Evolutionary conservation across 2,797 vertebrate species (phyloP), one percentile per base, ranked within the genome.

Genomic region (Salarias fasciatus): DNA sequence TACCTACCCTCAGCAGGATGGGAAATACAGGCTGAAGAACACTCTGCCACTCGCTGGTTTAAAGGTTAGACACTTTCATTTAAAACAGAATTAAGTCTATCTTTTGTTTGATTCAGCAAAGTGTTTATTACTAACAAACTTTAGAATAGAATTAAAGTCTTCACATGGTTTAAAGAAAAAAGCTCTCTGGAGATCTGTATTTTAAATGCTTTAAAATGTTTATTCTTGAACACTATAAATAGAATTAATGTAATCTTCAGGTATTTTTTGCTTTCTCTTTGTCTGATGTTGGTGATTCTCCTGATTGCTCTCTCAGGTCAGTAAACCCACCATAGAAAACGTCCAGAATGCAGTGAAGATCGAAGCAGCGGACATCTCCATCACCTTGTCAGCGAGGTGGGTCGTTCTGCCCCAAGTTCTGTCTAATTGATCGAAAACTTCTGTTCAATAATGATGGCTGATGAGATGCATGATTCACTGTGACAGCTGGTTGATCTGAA

Each of bases 1-100:
- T 82, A 98, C 97, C 0, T 97, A 94, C 76, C 96, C 97, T 44
- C 95, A 98, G 88, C 98, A 98, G 87, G 95, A 97, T 7, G 96
- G 97, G 31, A 99, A 97, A 89, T 99, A 97, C 86, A 91, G 89
- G 71, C 92, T 99, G 75, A 98, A 95, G 85, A 96, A 94, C 67
- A 94, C 93, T 0, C 88, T 98, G 73, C 61, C 89, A 0, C 92
- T 99, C 55, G 91, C 93, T 57, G 92, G 88, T 51, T 91, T 99
- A 90, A 96, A 96, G 96, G 97, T 98, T 89, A 48, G 72, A 37
- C 12, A 37, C 12, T 37, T 24, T 24, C 18, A 2, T 24, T 24
- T n/a, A n/a, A n/a, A n/a, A n/a, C n/a, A n/a, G n/a, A n/a, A n/a
- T n/a, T n/a, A n/a, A n/a, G n/a, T n/a, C n/a, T n/a, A n/a, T n/a